phyloP scores from a whole-genome alignment of 2,797 vertebrate genomes.

The Sebastes cheni region DNA sequence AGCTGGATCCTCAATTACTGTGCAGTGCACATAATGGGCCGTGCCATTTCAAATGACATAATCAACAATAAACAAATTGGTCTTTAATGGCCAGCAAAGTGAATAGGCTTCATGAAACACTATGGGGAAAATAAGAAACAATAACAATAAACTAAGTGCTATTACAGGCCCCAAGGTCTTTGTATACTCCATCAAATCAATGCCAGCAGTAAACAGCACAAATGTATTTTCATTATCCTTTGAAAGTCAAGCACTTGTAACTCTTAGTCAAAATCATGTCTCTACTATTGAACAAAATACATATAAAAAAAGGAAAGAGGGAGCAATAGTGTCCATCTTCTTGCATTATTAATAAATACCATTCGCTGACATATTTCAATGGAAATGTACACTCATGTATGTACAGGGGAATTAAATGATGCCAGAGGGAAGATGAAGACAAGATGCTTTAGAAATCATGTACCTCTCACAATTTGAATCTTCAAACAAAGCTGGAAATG shows the following conservation, averaged over 20 bases:
- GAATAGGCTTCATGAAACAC: slow-evolving; percentile 28
- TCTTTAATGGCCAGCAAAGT: slow-evolving; percentile 54
- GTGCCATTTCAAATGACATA: slow-evolving; percentile 41
- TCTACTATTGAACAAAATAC: neutral
- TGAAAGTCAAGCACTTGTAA: neutral
- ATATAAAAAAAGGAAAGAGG: neutral
- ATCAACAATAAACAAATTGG: slow-evolving; percentile 50
- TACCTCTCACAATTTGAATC: slow-evolving; percentile 13
- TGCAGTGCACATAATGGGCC: slow-evolving; percentile 43
- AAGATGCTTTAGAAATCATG: neutral
- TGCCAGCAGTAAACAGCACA: neutral
- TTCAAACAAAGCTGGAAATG: slow-evolving; percentile 12
- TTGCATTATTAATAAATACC: slow-evolving; percentile 1
- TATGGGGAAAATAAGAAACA: neutral
- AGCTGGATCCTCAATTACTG: slow-evolving; percentile 38
- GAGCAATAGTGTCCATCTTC: neutral
- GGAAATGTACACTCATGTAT: neutral
- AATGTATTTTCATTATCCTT: slow-evolving; percentile 1
- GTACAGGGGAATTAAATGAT: neutral
- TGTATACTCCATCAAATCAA: slow-evolving; percentile 13
- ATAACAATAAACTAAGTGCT: slow-evolving; percentile 43
- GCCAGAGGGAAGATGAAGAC: neutral
- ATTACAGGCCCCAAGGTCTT: slow-evolving; percentile 24
- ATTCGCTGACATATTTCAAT: neutral
- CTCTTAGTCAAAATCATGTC: neutral